Evolutionary conservation across 2,888 invertebrate genomes (phyloP), one percentile per base, ranked within the genome.

Genomic region (Autographa pulchrina): DNA sequence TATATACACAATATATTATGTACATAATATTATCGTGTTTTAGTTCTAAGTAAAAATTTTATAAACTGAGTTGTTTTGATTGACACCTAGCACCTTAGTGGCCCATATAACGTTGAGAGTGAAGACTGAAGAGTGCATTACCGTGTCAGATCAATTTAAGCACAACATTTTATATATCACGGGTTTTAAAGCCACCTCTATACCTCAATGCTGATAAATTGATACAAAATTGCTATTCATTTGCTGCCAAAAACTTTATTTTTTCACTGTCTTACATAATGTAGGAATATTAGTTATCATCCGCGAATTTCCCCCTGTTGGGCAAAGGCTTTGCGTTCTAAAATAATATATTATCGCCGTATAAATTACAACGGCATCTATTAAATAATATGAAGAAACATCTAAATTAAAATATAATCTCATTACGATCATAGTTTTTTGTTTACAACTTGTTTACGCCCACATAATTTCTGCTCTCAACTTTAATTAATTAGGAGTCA

Each of bases 41-140:
- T 64, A 77, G 16, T n/a, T 16, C 13, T 38, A 78, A 61, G 59
- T 77, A 81, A 77, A 80, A 77, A 77, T 60, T n/a, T 48, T 56
- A 81, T 43, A 14, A 16, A 81, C 68, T 68, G 63, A 64, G 18
- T 64, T 77, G 65, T 81, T 81, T 81, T 78, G 78, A 78, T 78
- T 81, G 83, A 73, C 81, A 62, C 61, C 59, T 48, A 63, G 68
- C 62, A 70, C 68, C 48, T 48, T 48, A 2, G 48, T 48, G 48
- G 48, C 48, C 38, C 5, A n/a, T 80, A 63, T 70, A 13, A 20
- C 9, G 20, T 25, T 25, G 54, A 9, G 54, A 56, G 54, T 25
- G 54, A 56, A 18, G 41, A 56, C 62, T 48, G 70, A 43, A 62
- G 61, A 81, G 80, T 83, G 80, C 80, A 81, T 77, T 83, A 71